phyloP scores from a whole-genome alignment of 2,888 invertebrate species.

The Ormyrus nitidulus region DNA sequence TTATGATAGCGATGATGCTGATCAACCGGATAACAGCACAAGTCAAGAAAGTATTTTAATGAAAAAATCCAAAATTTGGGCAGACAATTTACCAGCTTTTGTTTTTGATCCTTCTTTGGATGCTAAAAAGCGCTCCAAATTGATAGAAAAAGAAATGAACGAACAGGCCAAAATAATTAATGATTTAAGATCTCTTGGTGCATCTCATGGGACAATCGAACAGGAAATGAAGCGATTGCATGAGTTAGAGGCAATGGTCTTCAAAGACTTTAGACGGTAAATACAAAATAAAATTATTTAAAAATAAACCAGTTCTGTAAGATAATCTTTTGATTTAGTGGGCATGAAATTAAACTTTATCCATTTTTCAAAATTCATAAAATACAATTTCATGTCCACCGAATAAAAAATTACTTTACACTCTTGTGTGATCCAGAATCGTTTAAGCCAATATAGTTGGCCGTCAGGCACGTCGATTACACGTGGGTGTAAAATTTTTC shows the following conservation, averaged over 20 bases:
- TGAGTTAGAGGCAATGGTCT: slow-evolving; percentile 94
- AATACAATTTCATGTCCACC: too few relatives aligned
- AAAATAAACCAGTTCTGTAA: too few relatives aligned
- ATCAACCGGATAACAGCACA: slow-evolving; percentile 79
- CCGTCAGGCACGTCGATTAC: too few relatives aligned
- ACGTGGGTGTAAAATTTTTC: too few relatives aligned
- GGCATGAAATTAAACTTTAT: too few relatives aligned
- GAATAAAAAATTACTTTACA: too few relatives aligned
- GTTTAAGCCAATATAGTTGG: too few relatives aligned
- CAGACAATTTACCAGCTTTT: slow-evolving; percentile 88
- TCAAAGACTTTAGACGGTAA: slow-evolving; percentile 91
- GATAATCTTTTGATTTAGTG: too few relatives aligned
- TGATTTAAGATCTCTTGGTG: slow-evolving; percentile 91
- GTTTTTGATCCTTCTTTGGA: slow-evolving; percentile 88
- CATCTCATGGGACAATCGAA: slow-evolving; percentile 92
- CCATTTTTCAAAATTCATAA: too few relatives aligned
- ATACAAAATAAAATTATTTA: slow-evolving; percentile 30
- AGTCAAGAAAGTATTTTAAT: slow-evolving; percentile 82
- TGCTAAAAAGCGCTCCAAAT: slow-evolving; percentile 90
- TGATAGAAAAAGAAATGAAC: slow-evolving; percentile 97
- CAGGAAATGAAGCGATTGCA: slow-evolving; percentile 93
- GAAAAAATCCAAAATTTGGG: slow-evolving; percentile 80
- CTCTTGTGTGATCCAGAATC: too few relatives aligned
- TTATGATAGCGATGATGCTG: slow-evolving; percentile 88
- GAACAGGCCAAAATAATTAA: slow-evolving; percentile 97